Conservation (phyloP, 2,797 vertebrate species). For the Schizopygopsis malacanthus region DNA sequence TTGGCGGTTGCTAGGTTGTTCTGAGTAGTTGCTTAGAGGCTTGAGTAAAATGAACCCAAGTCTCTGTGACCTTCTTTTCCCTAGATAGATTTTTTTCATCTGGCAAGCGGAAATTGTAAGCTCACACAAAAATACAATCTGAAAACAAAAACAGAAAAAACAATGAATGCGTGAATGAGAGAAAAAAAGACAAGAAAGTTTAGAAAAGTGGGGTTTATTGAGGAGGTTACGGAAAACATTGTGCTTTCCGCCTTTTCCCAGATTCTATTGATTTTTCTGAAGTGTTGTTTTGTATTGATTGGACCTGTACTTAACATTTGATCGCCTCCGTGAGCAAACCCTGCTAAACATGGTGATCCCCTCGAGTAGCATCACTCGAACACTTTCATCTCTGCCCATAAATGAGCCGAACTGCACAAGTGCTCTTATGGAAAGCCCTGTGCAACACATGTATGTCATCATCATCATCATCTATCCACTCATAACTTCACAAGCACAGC, state of each 20-base stretch:
- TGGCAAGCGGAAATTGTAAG: not conserved
- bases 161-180: not conserved
- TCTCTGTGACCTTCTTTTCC: not conserved
- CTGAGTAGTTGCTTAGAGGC: not conserved
- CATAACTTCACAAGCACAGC: not conserved
- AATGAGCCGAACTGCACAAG: not conserved
- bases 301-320: conserved; percentile 12
- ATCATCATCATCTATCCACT: conserved; percentile 18
- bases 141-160: too few species aligned
- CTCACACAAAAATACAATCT: not conserved
- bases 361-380: conserved; percentile 9
- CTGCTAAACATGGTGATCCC: conserved; percentile 4
- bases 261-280: conserved; percentile 21
- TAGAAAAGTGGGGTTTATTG: not conserved
- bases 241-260: not conserved
- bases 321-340: not conserved
- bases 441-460: not conserved
- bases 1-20: not conserved
- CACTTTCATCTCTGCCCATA: not conserved
- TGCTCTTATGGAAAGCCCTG: conserved; percentile 1
- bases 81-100: not conserved
- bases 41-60: not conserved
- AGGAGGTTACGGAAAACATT: not conserved
- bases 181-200: not conserved
- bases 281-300: conserved; percentile 39